A percentile compares a stretch with the other conserved stretches of the same genome.
Evolutionary conservation across 2,797 vertebrate genomes (phyloP).

Genomic region (Lepus oiostolus): DNA sequence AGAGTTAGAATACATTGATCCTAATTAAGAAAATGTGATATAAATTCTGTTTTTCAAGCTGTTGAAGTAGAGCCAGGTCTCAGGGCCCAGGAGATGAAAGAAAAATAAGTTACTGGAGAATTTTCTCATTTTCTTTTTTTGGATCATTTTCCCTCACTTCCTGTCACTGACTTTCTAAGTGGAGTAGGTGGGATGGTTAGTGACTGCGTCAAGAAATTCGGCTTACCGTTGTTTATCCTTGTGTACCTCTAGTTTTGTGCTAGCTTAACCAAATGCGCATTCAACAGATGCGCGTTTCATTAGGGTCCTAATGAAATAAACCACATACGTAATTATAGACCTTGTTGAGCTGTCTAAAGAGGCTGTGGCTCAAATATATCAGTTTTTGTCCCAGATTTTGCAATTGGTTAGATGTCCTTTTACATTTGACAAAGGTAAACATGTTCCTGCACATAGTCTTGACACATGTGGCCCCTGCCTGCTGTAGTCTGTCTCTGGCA

Average conservation of each 20-base stretch:
- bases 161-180: constrained; percentile 16
- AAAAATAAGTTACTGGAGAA: neutral
- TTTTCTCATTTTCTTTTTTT: constrained; percentile 19
- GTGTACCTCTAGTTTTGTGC: neutral
- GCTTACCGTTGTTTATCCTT: neutral
- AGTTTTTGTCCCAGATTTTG: constrained; percentile 38
- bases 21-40: constrained; percentile 37
- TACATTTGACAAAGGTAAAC: neutral
- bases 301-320: neutral
- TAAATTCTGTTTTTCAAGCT: constrained; percentile 44
- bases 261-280: constrained; percentile 27
- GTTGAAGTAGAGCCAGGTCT: neutral
- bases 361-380: neutral
- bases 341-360: constrained; percentile 32
- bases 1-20: constrained; percentile 23
- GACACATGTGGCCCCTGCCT: neutral
- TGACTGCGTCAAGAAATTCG: neutral
- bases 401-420: neutral
- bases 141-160: neutral
- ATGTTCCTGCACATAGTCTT: neutral
- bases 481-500: neutral
- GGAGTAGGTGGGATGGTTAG: neutral
- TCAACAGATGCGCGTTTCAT: neutral
- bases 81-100: constrained; percentile 43
- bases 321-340: neutral